Conservation (phyloP, 2,888 invertebrate genomes). For the Synergus umbraculus region DNA sequence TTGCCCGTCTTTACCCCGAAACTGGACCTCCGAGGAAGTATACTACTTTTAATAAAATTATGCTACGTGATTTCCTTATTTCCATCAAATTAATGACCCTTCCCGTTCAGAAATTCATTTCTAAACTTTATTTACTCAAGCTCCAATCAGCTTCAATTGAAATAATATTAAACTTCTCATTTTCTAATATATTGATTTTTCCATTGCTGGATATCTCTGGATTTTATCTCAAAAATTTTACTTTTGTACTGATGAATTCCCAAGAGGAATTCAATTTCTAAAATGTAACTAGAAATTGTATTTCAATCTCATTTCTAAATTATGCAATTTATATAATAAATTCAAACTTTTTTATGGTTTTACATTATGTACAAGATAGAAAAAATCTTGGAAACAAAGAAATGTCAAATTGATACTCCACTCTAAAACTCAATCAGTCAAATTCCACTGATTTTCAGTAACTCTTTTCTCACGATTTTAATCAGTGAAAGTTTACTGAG, state of each 20-base stretch:
- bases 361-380: not conserved
- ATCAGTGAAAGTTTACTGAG: too few relatives aligned
- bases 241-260: too few relatives aligned
- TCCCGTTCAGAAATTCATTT: not conserved
- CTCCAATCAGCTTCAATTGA: too few relatives aligned
- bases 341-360: not conserved
- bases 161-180: too few relatives aligned
- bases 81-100: not conserved
- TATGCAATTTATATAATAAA: not conserved
- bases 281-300: not conserved
- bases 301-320: not conserved
- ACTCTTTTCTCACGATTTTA: too few relatives aligned
- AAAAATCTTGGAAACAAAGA: not conserved
- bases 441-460: too few relatives aligned
- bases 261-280: not conserved
- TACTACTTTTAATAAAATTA: not conserved
- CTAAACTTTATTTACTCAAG: not conserved
- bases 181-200: too few relatives aligned
- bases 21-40: slow-evolving; percentile 3
- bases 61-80: not conserved
- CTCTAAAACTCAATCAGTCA: too few relatives aligned
- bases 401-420: not conserved
- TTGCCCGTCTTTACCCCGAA: not conserved
- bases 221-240: too few relatives aligned
- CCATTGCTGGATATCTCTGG: too few relatives aligned